Conservation (phyloP, 2,113 vertebrate species). For the Andinoacara biseriatus region DNA sequence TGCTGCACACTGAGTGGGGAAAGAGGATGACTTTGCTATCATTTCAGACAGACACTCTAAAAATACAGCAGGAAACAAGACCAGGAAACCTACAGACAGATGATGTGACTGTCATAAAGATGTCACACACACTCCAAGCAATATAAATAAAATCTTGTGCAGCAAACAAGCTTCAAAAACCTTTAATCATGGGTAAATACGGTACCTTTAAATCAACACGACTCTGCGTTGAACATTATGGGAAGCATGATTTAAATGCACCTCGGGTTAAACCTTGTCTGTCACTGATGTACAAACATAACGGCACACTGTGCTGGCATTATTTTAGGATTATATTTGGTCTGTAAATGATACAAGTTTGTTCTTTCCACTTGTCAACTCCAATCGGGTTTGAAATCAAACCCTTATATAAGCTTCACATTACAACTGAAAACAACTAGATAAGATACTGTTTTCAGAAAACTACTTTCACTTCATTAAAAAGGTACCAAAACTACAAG, state of each 20-base stretch:
- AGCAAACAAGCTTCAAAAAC: not conserved
- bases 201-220: too few species aligned
- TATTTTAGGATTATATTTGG: not conserved
- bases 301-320: too few species aligned
- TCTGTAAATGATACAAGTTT: not conserved
- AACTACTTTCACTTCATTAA: not conserved
- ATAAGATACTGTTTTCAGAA: not conserved
- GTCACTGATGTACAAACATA: not conserved
- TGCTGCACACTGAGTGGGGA: not conserved
- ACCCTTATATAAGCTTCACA: too few species aligned
- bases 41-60: not conserved
- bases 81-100: not conserved
- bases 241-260: not conserved
- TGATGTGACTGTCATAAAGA: not conserved
- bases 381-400: too few species aligned
- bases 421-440: not conserved
- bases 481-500: not conserved
- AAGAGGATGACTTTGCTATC: not conserved
- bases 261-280: conserved; percentile 1
- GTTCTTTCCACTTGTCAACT: too few species aligned
- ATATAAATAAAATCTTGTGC: not conserved
- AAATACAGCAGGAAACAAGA: not conserved
- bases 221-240: not conserved
- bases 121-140: not conserved
- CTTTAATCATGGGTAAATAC: not conserved